Base-by-base conservation (phyloP, 2,888 invertebrate genomes). In the Nysson spinosus region DNA sequence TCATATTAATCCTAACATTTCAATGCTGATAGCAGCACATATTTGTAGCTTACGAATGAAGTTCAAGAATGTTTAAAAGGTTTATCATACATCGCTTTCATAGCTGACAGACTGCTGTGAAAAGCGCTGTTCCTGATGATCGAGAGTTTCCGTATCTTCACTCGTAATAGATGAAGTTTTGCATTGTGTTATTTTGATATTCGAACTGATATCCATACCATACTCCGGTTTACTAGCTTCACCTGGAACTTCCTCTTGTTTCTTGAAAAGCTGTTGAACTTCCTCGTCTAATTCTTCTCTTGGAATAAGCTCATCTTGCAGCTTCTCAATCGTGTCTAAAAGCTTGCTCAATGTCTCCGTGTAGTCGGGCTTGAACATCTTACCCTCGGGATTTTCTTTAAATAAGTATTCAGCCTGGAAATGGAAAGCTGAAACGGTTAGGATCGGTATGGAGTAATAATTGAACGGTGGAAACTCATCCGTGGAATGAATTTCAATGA, bases 331-430 rank as follows among this genome's bases (percentile, higher is more conserved):
- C 69, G 88, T 88, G 14, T 89, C 88, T 64, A 91, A 69, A 7
- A 90, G 64, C 49, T 82, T 86, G 69, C 90, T 90, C 16, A 91
- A 91, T 75, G 90, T 89, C 24, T 89, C 85, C 60, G 90, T 91
- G 80, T 90, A 91, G 26, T 92, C 91, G 0, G 92, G 92, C 81
- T 92, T 91, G 55, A 92, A 89, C 91, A 92, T 92, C 85, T 90
- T 91, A 0, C 93, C 93, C 70, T 90, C 91, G 0, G 93, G 92
- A 85, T 93, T 93, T 79, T 90, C 88, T 79, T 90, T 91, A 86
- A 93, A 93, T 46, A 93, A 83, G 83, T 90, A 91, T 85, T 93
- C 93, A 0, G 93, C 92, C 90, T 90, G 70, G 2, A 54, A 35
- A 49, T 44, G 3, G 17, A 30, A 19, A 37, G 20, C 12, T 34